Evolutionary conservation across 2,888 invertebrate species (phyloP), one percentile per base, ranked within the genome.

Genomic region (Antheraea assamensis): DNA sequence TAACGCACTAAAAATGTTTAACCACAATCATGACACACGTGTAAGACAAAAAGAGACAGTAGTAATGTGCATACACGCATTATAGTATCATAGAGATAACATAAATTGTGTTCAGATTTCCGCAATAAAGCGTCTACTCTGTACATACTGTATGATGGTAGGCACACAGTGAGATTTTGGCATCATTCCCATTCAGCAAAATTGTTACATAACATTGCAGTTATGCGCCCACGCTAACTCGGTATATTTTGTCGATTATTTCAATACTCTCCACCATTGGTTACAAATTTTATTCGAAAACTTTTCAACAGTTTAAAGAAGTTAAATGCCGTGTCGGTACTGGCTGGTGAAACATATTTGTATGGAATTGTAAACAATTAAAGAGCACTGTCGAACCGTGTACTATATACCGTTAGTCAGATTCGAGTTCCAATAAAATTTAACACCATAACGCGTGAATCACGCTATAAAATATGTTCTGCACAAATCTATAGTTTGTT

Each of bases 151-250:
- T 77, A 77, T 42, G 42, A 79, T 79, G 82, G 81, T 81, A 79
- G 81, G 80, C 80, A 81, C 82, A 76, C 82, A 88, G 85, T 85
- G 84, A 88, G 87, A 86, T 88, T 89, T 93, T 92, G 92, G 92
- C 92, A 92, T 84, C 86, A 79, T 83, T 86, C 88, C 87, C 86
- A 84, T 85, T 90, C 90, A 87, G 91, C 92, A 87, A 91, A 88
- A 85, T 82, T 79, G 86, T 93, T 92, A 90, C 87, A 86, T 90
- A 92, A 93, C 87, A 87, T 81, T 93, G 93, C 93, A 92, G 93
- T 90, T 91, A 89, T 82, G 81, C 82, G 79, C 80, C 79, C 82
- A 83, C 83, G 80, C 78, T 79, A 80, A 78, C 10, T 73, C 79
- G 78, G 79, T 78, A 82, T 83, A 79, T 82, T 86, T 81, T 78